phyloP scores from a whole-genome alignment of 64 coral and sea anemone genomes.

The Stichodactyla mertensii region DNA sequence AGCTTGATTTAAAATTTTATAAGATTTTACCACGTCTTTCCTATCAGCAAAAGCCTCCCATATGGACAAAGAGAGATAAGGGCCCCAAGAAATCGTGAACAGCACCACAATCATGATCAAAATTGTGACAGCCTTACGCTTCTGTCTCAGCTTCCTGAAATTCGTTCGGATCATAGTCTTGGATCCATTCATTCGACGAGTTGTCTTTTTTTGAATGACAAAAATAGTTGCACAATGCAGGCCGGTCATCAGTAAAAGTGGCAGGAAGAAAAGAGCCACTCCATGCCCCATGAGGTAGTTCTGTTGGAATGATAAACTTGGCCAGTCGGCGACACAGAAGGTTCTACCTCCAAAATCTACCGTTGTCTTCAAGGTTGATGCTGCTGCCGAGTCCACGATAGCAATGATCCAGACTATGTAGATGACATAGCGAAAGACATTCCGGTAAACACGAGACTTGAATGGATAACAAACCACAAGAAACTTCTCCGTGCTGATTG shows the following conservation, averaged over 20 bases:
- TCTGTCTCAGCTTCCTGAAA: slow-evolving; percentile 24
- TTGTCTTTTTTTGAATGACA: slow-evolving; percentile 30
- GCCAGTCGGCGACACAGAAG: slow-evolving; percentile 47
- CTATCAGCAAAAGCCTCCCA: slow-evolving; percentile 17
- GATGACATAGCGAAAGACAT: slow-evolving; percentile 57
- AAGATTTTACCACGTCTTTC: background rate
- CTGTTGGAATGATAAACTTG: slow-evolving; percentile 23
- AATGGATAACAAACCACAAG: slow-evolving; percentile 83
- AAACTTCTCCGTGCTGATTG: slow-evolving; percentile 83
- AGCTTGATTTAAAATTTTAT: slow-evolving; percentile 25
- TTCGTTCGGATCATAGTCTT: slow-evolving; percentile 17
- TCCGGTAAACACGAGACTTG: slow-evolving; percentile 47
- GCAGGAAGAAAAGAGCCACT: slow-evolving; percentile 44
- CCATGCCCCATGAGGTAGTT: slow-evolving; percentile 37
- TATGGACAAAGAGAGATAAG: slow-evolving; percentile 18
- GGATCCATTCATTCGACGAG: background rate
- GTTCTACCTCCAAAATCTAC: background rate
- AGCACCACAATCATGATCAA: slow-evolving; percentile 42
- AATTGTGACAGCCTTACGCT: slow-evolving; percentile 65
- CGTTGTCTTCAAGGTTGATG: slow-evolving; percentile 19
- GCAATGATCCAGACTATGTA: slow-evolving; percentile 49
- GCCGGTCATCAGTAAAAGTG: slow-evolving; percentile 50
- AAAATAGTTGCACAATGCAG: slow-evolving; percentile 59
- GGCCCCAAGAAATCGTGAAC: slow-evolving; percentile 49
- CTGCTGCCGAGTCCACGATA: slow-evolving; percentile 29